Evolutionary conservation across 1,140 invertebrate species (phyloP).

Genomic region (silkworm (Bombyx mori)): DNA sequence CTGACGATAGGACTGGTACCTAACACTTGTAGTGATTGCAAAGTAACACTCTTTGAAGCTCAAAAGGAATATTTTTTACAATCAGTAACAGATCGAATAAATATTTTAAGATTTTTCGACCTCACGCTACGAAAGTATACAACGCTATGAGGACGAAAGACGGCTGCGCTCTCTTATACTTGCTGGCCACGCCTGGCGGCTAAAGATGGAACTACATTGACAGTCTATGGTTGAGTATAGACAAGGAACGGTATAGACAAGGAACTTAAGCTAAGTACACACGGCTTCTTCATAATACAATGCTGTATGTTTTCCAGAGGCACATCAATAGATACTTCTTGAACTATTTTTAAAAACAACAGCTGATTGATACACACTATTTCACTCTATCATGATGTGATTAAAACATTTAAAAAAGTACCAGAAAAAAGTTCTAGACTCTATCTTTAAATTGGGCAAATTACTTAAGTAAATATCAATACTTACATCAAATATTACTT

Average conservation of each 20-base stretch:
- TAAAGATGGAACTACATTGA: too few relatives aligned
- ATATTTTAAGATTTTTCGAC: not conserved
- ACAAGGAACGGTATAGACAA: too few relatives aligned
- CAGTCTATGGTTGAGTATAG: too few relatives aligned
- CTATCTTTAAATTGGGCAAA: not conserved
- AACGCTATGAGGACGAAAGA: conserved; percentile 1
- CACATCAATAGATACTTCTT: too few relatives aligned
- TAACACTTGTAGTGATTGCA: not conserved
- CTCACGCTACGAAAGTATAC: conserved; percentile 8
- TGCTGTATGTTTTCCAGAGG: too few relatives aligned
- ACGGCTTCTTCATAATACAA: too few relatives aligned
- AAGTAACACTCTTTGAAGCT: not conserved
- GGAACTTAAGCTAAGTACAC: too few relatives aligned
- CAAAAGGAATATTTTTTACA: not conserved
- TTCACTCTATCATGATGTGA: too few relatives aligned
- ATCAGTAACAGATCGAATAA: not conserved
- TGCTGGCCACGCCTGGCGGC: not conserved
- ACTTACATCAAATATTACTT: conserved; percentile 72
- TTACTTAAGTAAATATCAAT: conserved; percentile 7
- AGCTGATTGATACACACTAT: too few relatives aligned
- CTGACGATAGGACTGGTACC: not conserved
- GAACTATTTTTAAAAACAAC: too few relatives aligned
- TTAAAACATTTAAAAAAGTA: too few relatives aligned
- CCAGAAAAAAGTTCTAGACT: too few relatives aligned
- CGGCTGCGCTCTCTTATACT: not conserved